Conservation (phyloP, 2,113 vertebrate species). For the Chascanopsetta lugubris region DNA sequence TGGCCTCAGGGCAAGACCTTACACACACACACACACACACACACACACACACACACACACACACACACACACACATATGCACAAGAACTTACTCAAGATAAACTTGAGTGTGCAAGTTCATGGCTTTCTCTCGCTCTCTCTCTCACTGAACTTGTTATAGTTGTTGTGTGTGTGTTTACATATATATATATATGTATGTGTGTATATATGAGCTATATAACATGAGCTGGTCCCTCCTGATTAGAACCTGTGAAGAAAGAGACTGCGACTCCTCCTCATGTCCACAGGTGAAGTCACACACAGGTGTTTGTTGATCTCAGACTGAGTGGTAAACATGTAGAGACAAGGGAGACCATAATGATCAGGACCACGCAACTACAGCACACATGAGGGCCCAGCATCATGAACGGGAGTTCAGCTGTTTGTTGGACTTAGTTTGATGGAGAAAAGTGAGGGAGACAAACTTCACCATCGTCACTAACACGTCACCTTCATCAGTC, state of each 20-base stretch:
- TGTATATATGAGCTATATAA: too few relatives aligned
- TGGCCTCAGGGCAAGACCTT: constrained; percentile 68
- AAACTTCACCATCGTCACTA: too few relatives aligned
- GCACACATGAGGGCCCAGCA: too few relatives aligned
- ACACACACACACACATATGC: constrained; percentile 13
- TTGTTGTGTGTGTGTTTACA: too few relatives aligned
- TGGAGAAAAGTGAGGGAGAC: not conserved
- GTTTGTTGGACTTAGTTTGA: constrained; percentile 8
- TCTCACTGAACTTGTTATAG: too few relatives aligned
- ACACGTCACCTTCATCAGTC: too few relatives aligned
- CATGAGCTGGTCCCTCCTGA: not conserved
- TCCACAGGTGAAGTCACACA: constrained; percentile 32
- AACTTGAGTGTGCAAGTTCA: constrained; percentile 35
- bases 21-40: constrained; percentile 53
- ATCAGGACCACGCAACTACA: constrained; percentile 42
- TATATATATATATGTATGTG: too few relatives aligned
- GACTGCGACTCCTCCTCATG: constrained; percentile 46
- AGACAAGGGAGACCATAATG: constrained; percentile 54
- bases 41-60: constrained; percentile 45
- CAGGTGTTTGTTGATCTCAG: constrained; percentile 59
- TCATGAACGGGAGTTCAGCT: constrained; percentile 39
- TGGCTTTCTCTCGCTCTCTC: not conserved
- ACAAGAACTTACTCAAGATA: constrained; percentile 34
- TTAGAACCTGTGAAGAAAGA: constrained; percentile 43
- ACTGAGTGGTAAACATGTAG: constrained; percentile 41